A percentile compares a stretch with the other conserved stretches of the same genome.
Conservation (phyloP, 2,888 invertebrate species). For the Xestia xanthographa region DNA sequence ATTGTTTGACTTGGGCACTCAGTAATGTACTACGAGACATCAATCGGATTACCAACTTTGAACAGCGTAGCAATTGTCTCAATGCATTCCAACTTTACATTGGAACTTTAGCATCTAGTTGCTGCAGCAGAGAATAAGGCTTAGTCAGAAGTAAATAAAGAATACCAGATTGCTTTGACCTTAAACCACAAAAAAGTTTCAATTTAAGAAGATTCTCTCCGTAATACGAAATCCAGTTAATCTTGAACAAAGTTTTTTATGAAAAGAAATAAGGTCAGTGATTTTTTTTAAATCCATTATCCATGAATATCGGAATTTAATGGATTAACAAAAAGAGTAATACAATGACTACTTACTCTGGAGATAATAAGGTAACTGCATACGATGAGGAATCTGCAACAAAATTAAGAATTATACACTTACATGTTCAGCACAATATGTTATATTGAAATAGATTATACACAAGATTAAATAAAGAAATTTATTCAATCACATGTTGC, state of each 20-base stretch:
- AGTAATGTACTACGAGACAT: not conserved
- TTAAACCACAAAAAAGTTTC: conserved; percentile 25
- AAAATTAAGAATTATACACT: conserved; percentile 65
- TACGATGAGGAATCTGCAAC: conserved; percentile 82
- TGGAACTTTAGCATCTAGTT: not conserved
- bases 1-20: not conserved
- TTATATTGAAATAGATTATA: conserved; percentile 27
- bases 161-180: conserved; percentile 25
- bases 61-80: no score
- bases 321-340: conserved; percentile 36
- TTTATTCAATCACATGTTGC: conserved; percentile 69
- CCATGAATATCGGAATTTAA: conserved; percentile 45
- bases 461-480: conserved; percentile 69
- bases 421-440: conserved; percentile 26
- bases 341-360: conserved; percentile 72
- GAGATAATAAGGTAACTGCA: conserved; percentile 79
- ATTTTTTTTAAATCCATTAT: conserved; percentile 49
- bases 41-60: not conserved
- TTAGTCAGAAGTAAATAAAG: conserved; percentile 12
- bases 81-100: not conserved
- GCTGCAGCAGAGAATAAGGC: no score
- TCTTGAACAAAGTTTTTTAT: conserved; percentile 45
- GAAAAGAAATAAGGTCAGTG: conserved; percentile 46
- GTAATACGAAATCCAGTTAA: conserved; percentile 54
- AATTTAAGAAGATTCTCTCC: conserved; percentile 45